A percentile compares a stretch with the other conserved stretches of the same genome.
phyloP scores from a whole-genome alignment of 2,888 invertebrate species.

The Periphyllus acericola region DNA sequence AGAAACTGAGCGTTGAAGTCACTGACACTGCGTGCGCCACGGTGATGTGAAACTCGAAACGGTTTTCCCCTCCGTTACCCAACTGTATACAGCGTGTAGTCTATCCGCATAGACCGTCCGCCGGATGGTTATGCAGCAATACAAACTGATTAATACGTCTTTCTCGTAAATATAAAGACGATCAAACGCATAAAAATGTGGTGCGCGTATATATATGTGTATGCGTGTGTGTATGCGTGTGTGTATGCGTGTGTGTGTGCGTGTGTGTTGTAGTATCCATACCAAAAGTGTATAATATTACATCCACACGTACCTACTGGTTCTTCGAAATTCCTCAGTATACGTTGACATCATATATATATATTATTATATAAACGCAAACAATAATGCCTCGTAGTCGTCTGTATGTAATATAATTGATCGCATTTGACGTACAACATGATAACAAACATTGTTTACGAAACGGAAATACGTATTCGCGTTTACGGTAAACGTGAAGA shows the following conservation, averaged over 20 bases:
- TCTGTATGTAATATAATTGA: too few species aligned
- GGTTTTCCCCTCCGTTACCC: constrained; percentile 56
- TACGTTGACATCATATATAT: too few species aligned
- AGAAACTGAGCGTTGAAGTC: constrained; percentile 59
- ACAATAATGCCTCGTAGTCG: background rate
- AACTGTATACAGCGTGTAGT: background rate
- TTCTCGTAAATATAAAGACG: background rate
- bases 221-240: background rate
- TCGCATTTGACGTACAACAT: too few species aligned
- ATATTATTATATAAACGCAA: background rate
- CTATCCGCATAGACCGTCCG: constrained; percentile 22
- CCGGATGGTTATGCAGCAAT: constrained; percentile 4
- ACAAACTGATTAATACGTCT: constrained; percentile 32
- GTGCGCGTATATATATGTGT: constrained; percentile 14
- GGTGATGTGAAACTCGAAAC: constrained; percentile 61
- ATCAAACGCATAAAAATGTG: too few species aligned
- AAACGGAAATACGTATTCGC: too few species aligned
- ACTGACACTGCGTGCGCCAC: constrained; percentile 49
- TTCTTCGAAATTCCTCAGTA: background rate
- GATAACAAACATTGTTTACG: too few species aligned
- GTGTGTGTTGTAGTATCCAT: background rate
- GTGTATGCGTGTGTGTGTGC: background rate
- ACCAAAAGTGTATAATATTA: background rate
- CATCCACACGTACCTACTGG: background rate
- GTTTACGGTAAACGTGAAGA: too few species aligned